Base-by-base conservation (phyloP, 2,888 invertebrate species). In the Megalurothrips usitatus region DNA sequence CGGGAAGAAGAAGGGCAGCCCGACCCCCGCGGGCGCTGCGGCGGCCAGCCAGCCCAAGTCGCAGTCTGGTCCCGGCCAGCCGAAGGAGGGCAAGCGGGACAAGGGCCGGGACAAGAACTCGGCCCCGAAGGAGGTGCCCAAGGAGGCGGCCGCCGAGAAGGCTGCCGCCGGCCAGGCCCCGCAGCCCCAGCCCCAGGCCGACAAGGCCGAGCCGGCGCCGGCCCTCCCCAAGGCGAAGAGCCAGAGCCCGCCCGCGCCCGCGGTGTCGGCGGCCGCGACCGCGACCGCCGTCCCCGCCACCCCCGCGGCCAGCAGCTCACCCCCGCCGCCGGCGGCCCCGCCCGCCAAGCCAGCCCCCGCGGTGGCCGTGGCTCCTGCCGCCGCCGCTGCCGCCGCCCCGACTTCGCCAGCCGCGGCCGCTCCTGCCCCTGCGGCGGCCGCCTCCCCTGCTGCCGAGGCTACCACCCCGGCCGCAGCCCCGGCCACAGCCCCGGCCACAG, bases 401-500 rank as follows among this genome's bases (percentile, higher is more conserved):
- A 63, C 82, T 58, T 79, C 81, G 34, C 34, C 78, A 8, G 63
- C 49, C 63, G 52, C 80, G 23, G 78, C 63, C 1, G 78, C 79
- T 17, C 78, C 81, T 6, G 78, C 80, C 1, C 78, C 79, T 1
- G 80, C 79, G 47, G 48, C 81, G 43, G 80, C 80, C 12, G 75
- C n/a, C 28, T 23, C 75, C 68, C 79, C 81, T 49, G 10, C 80
- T 19, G 80, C 80, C 12, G 75, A 10, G 49, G 48, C 75, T 43
- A 58, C 81, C 49, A 11, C 80, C 12, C 80, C 80, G 11, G 80
- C 81, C n/a, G 80, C 80, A 75, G 14, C 2, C 12, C 14, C 58
- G 2, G 58, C 17, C 17, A 11, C 58, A 6, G 6, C 14, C 4
- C 19, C 14, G 17, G 58, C 58, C 58, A 58, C 58, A 19, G 58